A percentile compares a stretch with the other conserved stretches of the same genome.
Conservation (phyloP, 37 sponge, comb jelly and placozoan genomes). For the Ephydatia muelleri region DNA sequence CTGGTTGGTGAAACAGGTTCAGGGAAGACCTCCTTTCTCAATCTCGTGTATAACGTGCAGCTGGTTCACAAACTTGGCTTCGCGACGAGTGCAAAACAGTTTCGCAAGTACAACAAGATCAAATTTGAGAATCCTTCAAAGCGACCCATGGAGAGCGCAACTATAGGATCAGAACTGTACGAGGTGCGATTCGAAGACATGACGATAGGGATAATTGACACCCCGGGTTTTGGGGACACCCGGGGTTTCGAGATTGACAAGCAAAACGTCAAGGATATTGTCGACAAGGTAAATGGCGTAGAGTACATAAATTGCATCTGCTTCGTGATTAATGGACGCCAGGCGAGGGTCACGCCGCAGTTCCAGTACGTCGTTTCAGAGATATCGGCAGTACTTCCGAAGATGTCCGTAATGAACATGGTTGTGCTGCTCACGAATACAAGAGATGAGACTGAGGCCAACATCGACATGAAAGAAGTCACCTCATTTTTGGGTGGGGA, state of each 20-base stretch:
- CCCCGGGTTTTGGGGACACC: conserved; percentile 52
- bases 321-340: conserved; percentile 47
- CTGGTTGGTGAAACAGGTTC: conserved; percentile 34
- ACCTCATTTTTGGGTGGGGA: conserved; percentile 40
- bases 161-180: conserved; percentile 20
- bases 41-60: conserved; percentile 17
- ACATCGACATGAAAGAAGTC: conserved; percentile 9
- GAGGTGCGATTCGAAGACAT: neutral
- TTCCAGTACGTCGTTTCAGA: conserved; percentile 33
- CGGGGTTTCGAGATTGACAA: too few species aligned
- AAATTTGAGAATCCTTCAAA: conserved; percentile 14
- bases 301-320: conserved; percentile 24
- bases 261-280: too few species aligned
- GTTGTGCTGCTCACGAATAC: conserved; percentile 50
- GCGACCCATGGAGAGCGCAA: conserved; percentile 39
- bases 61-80: neutral
- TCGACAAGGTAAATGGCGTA: too few species aligned
- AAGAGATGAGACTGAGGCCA: neutral
- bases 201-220: conserved; percentile 38
- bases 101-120: conserved; percentile 30
- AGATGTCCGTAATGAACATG: conserved; percentile 12
- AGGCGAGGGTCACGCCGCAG: too few species aligned
- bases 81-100: neutral
- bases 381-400: conserved; percentile 36
- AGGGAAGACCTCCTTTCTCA: conserved; percentile 28